These are phyloP conservation scores for Sialis fuliginosa DNA, from an alignment of 2,888 invertebrate species.

Conservation along the genomic window DNA sequence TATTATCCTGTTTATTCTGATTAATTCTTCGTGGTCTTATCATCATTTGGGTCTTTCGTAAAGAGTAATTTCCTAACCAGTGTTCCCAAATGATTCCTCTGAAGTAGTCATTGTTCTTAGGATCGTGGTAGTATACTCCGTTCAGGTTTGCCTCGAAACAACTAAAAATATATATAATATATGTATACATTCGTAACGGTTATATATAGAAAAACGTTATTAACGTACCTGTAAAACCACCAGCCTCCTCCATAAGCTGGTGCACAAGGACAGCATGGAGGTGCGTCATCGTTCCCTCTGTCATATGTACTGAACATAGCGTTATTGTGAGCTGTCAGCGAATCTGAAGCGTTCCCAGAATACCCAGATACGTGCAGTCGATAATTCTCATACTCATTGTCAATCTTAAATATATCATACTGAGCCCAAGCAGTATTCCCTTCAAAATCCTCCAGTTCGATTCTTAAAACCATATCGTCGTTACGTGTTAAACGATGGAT, in stretches of 20 bases:
- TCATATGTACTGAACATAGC: constrained; percentile 30
- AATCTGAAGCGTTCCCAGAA: constrained; percentile 32
- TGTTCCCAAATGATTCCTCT: constrained; percentile 38
- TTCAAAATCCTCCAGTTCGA: constrained; percentile 33
- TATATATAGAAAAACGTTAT: neutral
- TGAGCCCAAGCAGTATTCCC: constrained; percentile 30
- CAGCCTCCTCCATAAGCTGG: constrained; percentile 36
- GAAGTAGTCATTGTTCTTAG: constrained; percentile 26
- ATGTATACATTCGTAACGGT: too few species aligned
- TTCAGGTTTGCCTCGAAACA: constrained; percentile 39
- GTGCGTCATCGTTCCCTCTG: constrained; percentile 29
- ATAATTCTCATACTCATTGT: constrained; percentile 26
- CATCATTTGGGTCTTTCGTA: constrained; percentile 32
- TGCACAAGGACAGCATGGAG: constrained; percentile 33
- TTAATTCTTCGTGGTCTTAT: constrained; percentile 17
- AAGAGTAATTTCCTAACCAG: constrained; percentile 35
- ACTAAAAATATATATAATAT: constrained; percentile 15
- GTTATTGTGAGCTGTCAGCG: constrained; percentile 31
- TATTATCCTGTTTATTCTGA: constrained; percentile 11
- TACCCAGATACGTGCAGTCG: constrained; percentile 28
- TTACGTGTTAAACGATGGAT: constrained; percentile 27
- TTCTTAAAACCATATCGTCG: constrained; percentile 25
- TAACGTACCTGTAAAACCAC: constrained; percentile 36
- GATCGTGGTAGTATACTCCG: constrained; percentile 28
- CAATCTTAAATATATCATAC: constrained; percentile 26